These are phyloP conservation scores for Napeogenes inachia DNA, from an alignment of 2,888 invertebrate species.

Conservation along the genomic window DNA sequence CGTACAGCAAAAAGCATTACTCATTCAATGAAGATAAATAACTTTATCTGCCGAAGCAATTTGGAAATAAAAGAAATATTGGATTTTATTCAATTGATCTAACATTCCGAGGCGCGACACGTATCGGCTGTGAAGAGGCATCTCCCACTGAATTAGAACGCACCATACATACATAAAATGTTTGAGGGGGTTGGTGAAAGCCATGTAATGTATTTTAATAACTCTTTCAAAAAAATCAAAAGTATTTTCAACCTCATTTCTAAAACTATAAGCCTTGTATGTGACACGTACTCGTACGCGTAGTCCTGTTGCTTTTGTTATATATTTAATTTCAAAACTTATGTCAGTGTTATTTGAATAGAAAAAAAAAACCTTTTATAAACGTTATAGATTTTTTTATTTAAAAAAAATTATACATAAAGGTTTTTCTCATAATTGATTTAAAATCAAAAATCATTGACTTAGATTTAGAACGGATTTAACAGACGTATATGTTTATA, in stretches of 20 bases:
- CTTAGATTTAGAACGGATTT: too few species aligned
- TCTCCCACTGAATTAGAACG: constrained; percentile 12
- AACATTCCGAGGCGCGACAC: constrained; percentile 14
- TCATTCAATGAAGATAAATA: constrained; percentile 7
- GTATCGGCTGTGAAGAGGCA: constrained; percentile 9
- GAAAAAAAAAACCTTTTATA: too few species aligned
- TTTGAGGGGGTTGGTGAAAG: not conserved
- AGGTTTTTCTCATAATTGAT: too few species aligned
- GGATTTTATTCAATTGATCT: constrained; percentile 11
- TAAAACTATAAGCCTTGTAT: too few species aligned
- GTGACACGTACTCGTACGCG: too few species aligned
- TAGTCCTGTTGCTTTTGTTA: too few species aligned
- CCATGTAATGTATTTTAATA: constrained; percentile 6
- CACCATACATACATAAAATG: not conserved
- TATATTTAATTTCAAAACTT: too few species aligned
- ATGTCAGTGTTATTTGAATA: too few species aligned
- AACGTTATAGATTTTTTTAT: too few species aligned
- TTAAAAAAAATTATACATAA: too few species aligned
- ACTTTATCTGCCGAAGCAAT: constrained; percentile 6
- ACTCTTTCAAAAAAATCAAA: constrained; percentile 4
- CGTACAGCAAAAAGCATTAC: constrained; percentile 2
- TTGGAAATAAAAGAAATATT: constrained; percentile 6
- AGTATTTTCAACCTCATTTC: not conserved
- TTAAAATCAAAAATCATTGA: too few species aligned
- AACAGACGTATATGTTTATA: too few species aligned